Percentiles rank a stretch among this genome's conserved stretches.
Evolutionary conservation across 2,888 invertebrate species (phyloP).

Genomic region (Orthosia gothica): DNA sequence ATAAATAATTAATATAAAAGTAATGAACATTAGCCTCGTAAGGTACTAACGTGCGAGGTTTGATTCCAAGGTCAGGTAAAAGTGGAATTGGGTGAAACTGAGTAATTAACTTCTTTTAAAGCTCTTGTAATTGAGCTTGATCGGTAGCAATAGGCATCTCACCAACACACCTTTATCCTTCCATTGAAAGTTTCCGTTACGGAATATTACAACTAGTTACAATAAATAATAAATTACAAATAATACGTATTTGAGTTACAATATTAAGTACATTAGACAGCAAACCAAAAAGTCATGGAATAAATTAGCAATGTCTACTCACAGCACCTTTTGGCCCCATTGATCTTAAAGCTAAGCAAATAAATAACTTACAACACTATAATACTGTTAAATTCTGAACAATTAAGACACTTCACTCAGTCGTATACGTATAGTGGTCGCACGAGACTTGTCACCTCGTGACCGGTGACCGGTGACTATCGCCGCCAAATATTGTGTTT

Average conservation of each 20-base stretch:
- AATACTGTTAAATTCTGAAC: constrained; percentile 85
- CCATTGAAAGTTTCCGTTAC: constrained; percentile 11
- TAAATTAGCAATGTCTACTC: constrained; percentile 76
- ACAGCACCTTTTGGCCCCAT: constrained; percentile 89
- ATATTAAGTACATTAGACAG: constrained; percentile 71
- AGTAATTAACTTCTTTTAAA: constrained; percentile 21
- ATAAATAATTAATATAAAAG: constrained; percentile 41
- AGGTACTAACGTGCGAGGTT: constrained; percentile 59
- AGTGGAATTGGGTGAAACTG: constrained; percentile 13
- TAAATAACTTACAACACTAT: constrained; percentile 82
- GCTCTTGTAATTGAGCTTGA: constrained; percentile 1
- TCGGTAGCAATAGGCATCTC: background rate
- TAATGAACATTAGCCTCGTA: constrained; percentile 38
- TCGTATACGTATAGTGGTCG: constrained; percentile 64
- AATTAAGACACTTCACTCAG: constrained; percentile 80
- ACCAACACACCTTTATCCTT: constrained; percentile 5
- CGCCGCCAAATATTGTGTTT: constrained; percentile 52
- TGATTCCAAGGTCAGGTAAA: constrained; percentile 16
- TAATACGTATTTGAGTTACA: constrained; percentile 64
- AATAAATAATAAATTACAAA: constrained; percentile 59
- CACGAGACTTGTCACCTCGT: constrained; percentile 47
- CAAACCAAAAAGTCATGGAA: constrained; percentile 81
- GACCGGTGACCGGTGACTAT: constrained; percentile 34
- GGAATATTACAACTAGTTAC: constrained; percentile 49
- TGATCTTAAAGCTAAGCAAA: constrained; percentile 74